Conservation (phyloP, 1,140 invertebrate genomes). For the Yoshiicerus persimilis region DNA sequence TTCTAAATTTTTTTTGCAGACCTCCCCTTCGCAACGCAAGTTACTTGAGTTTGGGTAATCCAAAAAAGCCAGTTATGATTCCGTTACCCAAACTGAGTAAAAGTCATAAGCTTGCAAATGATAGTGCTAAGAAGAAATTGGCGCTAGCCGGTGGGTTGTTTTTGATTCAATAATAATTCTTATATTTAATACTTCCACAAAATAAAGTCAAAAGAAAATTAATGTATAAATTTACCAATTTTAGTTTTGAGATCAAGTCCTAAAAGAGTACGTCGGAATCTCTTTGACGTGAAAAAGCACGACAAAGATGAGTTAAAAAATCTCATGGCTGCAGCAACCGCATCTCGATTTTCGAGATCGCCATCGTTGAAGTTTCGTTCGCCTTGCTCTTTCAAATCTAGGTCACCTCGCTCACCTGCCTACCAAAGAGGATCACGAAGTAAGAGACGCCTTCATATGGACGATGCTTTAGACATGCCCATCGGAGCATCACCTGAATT, state of each 20-base stretch:
- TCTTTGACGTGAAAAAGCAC: slow-evolving; percentile 35
- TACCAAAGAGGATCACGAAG: neutral
- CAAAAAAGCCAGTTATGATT: slow-evolving; percentile 10
- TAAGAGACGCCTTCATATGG: slow-evolving; percentile 22
- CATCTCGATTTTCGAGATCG: slow-evolving; percentile 16
- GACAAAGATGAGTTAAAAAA: slow-evolving; percentile 25
- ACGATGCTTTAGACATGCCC: neutral
- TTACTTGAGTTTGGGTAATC: slow-evolving; percentile 29
- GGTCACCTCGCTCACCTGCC: neutral
- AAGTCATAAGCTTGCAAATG: neutral
- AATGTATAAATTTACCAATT: neutral
- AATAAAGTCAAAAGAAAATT: too few relatives aligned
- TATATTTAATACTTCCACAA: neutral
- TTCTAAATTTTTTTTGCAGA: neutral
- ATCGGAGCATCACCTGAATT: neutral
- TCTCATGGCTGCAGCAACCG: neutral
- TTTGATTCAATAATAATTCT: neutral
- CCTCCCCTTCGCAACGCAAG: neutral
- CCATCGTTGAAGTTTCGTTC: slow-evolving; percentile 12
- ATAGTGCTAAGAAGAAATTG: slow-evolving; percentile 14
- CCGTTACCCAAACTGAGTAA: neutral
- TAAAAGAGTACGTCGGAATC: slow-evolving; percentile 28
- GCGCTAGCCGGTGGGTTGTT: neutral
- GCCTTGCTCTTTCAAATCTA: neutral
- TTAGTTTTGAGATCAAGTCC: neutral